Evolutionary conservation across 2,888 invertebrate species (phyloP).

Genomic region (Acronicta aceris): DNA sequence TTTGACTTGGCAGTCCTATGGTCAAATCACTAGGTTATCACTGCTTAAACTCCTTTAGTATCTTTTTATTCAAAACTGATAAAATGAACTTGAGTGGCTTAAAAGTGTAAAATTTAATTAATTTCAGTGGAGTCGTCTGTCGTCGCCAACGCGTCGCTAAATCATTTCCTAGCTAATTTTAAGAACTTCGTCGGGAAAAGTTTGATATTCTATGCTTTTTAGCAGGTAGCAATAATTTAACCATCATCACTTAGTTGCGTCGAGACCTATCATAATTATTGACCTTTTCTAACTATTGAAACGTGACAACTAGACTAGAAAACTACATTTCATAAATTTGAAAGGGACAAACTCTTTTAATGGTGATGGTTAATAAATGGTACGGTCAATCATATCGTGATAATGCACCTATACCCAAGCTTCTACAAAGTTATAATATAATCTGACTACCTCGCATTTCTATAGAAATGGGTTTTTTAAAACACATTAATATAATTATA

Average conservation of each 20-base stretch:
- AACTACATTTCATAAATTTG: too few species aligned
- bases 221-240: conserved; percentile 34
- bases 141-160: conserved; percentile 39
- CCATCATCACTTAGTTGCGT: conserved; percentile 10
- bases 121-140: conserved; percentile 35
- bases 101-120: conserved; percentile 45
- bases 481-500: background rate
- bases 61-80: background rate
- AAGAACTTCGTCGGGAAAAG: conserved; percentile 37
- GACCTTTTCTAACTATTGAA: conserved; percentile 9
- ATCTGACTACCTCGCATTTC: too few species aligned
- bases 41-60: too few species aligned
- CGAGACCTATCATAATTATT: conserved; percentile 11
- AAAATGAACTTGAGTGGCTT: conserved; percentile 7
- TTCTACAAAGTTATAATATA: too few species aligned
- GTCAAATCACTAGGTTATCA: too few species aligned
- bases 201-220: conserved; percentile 37
- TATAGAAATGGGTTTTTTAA: too few species aligned
- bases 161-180: conserved; percentile 45
- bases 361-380: background rate
- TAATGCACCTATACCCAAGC: too few species aligned
- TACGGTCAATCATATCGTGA: too few species aligned
- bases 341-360: too few species aligned
- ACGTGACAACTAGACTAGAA: background rate
- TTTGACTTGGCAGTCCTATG: too few species aligned